Evolutionary conservation across 92 coral and sea anemone species (phyloP), one percentile per base, ranked within the genome.

Genomic region (Palythoa grandis): DNA sequence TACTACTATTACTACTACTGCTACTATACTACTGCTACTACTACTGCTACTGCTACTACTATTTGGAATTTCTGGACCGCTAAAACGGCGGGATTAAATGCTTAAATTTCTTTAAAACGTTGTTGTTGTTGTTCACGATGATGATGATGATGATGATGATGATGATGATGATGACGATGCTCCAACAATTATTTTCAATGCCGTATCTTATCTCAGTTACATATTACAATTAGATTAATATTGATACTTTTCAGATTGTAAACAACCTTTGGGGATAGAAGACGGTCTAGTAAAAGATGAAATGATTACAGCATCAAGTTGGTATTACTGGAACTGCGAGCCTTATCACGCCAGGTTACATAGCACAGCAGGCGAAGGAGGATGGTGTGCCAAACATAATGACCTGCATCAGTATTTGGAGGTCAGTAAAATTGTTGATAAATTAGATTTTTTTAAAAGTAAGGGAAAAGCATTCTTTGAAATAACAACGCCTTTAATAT

Each of bases 341-440:
- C 74, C 85, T 17, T 79, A 38, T 79, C 60, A 63, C 65, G 85
- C 85, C 85, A 79, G 74, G 74, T 29, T 79, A 20, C 74, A 79
- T 29, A 25, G 74, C 73, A 66, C 22, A 17, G 39, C 39, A 1
- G 60, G 72, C 14, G 74, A 79, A 66, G 85, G 85, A 39, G 85
- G 85, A 74, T 79, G 85, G 85, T 79, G 85, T 65, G 74, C 85
- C 40, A 79, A 79, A 25, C 23, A 63, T 14, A 63, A 65, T 52
- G 72, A 79, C 60, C 38, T 40, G 19, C 52, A 63, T 7, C 85
- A 79, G 35, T 79, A 65, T 35, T 74, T 79, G 19, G 73, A 79
- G 85, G 85, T 79, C 19, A 69, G 74, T 29, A 69, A 69, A 12
- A 11, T 3, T 24, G 17, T 9, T 69, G 73, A 29, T 65, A 65